Evolutionary conservation across 2,113 vertebrate species (phyloP).

Genomic region (Catharus minimus): DNA sequence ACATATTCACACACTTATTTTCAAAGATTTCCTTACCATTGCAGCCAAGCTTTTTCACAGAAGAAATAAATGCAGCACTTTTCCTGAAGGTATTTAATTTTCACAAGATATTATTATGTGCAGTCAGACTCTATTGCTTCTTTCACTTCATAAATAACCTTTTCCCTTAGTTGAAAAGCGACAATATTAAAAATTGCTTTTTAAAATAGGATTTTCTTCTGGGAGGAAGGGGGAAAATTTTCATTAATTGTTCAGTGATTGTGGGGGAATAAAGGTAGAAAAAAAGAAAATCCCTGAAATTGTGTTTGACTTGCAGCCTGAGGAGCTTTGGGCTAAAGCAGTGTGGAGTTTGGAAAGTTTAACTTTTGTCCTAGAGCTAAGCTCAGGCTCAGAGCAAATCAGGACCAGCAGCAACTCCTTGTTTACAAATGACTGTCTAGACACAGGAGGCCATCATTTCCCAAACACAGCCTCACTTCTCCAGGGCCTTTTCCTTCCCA

Average conservation of each 20-base stretch:
- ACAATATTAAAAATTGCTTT: neutral
- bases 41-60: neutral
- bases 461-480: neutral
- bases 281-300: neutral
- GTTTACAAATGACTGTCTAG: neutral
- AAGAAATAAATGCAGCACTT: neutral
- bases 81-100: slow-evolving; percentile 11
- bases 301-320: neutral
- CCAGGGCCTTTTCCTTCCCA: neutral
- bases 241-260: neutral
- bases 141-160: neutral
- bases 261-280: neutral
- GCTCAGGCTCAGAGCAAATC: neutral
- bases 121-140: neutral
- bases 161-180: neutral
- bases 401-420: neutral
- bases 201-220: neutral
- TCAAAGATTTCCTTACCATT: neutral
- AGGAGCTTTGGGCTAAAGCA: neutral
- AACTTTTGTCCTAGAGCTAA: neutral
- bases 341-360: neutral
- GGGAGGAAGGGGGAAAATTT: fast-evolving
- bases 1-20: neutral
- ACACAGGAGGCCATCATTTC: neutral
- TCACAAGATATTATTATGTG: neutral